phyloP scores from a whole-genome alignment of 2,888 invertebrate genomes.

The Stenoptilia bipunctidactyla region DNA sequence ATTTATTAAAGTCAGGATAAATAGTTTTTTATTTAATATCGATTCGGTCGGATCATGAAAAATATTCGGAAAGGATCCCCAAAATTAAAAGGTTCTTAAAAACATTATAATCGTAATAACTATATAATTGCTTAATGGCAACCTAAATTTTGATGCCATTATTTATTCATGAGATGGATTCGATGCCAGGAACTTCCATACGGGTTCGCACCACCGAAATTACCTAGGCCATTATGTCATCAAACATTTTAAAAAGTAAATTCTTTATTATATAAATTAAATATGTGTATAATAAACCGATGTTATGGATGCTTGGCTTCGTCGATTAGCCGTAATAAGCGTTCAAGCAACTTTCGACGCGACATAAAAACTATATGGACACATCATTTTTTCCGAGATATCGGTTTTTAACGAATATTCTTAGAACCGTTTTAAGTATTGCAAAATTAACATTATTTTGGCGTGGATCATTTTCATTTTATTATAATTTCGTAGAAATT shows the following conservation, averaged over 20 bases:
- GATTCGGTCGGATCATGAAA: no score
- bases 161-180: slow-evolving; percentile 66
- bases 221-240: slow-evolving; percentile 65
- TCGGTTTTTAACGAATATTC: background rate
- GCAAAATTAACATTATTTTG: background rate
- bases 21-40: no score
- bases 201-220: slow-evolving; percentile 51
- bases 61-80: no score
- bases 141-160: slow-evolving; percentile 58
- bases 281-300: slow-evolving; percentile 39
- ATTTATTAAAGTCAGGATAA: no score
- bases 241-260: slow-evolving; percentile 63
- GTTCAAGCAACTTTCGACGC: slow-evolving; percentile 24
- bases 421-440: background rate
- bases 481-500: background rate
- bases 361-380: background rate
- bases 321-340: slow-evolving; percentile 48
- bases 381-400: no score
- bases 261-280: slow-evolving; percentile 57
- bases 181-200: slow-evolving; percentile 41
- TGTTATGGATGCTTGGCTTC: background rate
- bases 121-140: slow-evolving; percentile 65
- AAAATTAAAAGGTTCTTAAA: slow-evolving; percentile 60
- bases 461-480: background rate
- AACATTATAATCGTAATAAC: slow-evolving; percentile 62